These are phyloP conservation scores for Montipora capricornis DNA, from an alignment of 64 coral and sea anemone species.

Conservation along the genomic window DNA sequence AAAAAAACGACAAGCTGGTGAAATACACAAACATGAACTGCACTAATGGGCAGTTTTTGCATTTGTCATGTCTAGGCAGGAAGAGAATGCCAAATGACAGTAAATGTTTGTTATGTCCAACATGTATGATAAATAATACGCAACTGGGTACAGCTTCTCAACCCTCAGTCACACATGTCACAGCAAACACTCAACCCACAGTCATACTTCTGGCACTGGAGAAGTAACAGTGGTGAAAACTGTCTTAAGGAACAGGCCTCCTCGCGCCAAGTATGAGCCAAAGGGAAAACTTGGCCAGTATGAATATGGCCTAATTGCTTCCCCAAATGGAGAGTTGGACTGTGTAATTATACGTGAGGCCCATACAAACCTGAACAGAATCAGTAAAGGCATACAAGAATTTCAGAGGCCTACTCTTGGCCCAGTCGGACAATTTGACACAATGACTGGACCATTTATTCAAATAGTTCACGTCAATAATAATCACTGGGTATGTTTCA, in stretches of 20 bases:
- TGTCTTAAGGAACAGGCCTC: slow-evolving; percentile 10
- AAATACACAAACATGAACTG: no score
- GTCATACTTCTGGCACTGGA: not conserved
- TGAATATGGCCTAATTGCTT: slow-evolving; percentile 56
- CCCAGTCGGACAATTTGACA: not conserved
- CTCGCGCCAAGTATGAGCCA: slow-evolving; percentile 43
- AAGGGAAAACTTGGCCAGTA: slow-evolving; percentile 34
- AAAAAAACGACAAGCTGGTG: no score
- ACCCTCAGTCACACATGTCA: no score
- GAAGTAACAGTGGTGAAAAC: slow-evolving; percentile 45
- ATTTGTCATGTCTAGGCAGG: no score
- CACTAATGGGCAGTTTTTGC: no score
- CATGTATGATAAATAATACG: no score
- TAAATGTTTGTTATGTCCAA: no score
- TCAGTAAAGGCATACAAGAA: not conserved
- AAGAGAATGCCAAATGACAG: no score
- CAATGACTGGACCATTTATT: not conserved
- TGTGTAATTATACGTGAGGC: not conserved
- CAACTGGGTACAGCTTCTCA: no score
- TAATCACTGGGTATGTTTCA: slow-evolving; percentile 45
- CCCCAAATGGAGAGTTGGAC: not conserved
- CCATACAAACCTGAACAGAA: not conserved
- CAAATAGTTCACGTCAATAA: not conserved
- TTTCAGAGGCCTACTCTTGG: slow-evolving; percentile 36
- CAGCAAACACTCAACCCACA: no score